A percentile compares a stretch with the other conserved stretches of the same genome.
These are phyloP conservation scores for Andrena bucephala DNA, from an alignment of 2,888 invertebrate species.

Conservation along the genomic window DNA sequence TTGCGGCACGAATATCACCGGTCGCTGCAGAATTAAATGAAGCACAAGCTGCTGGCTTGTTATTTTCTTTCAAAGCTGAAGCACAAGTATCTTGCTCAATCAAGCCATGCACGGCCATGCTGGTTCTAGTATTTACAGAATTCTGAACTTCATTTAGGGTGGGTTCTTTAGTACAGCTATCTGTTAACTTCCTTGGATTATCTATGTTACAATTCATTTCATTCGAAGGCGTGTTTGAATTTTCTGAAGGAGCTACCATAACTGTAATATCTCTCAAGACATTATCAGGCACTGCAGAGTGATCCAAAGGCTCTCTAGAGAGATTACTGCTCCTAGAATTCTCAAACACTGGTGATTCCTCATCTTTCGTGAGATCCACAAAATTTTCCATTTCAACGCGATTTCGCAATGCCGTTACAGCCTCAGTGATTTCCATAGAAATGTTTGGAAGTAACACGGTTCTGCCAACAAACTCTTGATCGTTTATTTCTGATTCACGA, in stretches of 20 bases:
- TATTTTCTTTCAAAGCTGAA: constrained; percentile 39
- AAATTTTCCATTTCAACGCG: neutral
- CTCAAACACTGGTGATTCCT: neutral
- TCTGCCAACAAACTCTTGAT: neutral
- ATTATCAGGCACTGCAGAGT: neutral
- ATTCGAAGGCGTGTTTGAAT: neutral
- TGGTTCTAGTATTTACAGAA: constrained; percentile 23
- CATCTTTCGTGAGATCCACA: neutral
- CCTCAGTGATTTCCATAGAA: constrained; percentile 43
- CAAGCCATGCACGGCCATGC: constrained; percentile 28
- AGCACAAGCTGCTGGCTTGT: constrained; percentile 15
- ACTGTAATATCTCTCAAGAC: constrained; percentile 1
- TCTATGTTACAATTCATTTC: constrained; percentile 17
- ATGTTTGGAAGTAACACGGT: neutral
- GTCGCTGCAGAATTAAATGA: constrained; percentile 1
- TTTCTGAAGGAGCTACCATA: neutral
- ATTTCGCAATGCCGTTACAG: neutral
- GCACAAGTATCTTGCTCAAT: constrained; percentile 14
- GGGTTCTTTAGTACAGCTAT: neutral
- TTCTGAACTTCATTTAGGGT: neutral
- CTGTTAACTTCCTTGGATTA: neutral
- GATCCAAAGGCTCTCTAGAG: neutral
- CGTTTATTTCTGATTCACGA: neutral
- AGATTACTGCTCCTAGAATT: neutral
- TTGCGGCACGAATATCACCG: neutral